These are phyloP conservation scores for Artemisiospiza belli DNA, from an alignment of 2,113 vertebrate genomes.

Conservation along the genomic window DNA sequence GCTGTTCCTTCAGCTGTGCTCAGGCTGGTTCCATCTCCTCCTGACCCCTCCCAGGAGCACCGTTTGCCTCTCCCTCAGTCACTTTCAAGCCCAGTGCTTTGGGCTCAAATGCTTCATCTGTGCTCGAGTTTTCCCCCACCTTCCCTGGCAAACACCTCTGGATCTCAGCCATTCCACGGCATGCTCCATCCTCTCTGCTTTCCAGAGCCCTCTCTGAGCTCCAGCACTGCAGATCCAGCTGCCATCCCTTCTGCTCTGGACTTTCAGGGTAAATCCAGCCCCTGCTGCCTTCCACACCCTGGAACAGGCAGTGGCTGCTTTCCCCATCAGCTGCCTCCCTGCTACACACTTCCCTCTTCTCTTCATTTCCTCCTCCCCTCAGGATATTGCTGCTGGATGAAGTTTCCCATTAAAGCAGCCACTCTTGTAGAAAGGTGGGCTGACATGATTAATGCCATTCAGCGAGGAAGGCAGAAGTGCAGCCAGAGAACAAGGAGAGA, in stretches of 20 bases:
- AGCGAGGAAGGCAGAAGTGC: slow-evolving; percentile 50
- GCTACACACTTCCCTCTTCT: background rate
- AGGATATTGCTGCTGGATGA: slow-evolving; percentile 61
- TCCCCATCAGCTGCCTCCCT: slow-evolving; percentile 15
- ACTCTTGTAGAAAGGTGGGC: slow-evolving; percentile 77
- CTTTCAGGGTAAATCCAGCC: background rate
- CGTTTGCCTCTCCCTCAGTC: background rate
- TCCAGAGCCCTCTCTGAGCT: background rate
- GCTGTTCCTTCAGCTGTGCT: background rate
- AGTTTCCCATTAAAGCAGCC: slow-evolving; percentile 77
- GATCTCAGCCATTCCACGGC: background rate
- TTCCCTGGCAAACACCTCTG: background rate
- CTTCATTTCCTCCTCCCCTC: slow-evolving; percentile 42
- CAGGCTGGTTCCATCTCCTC: background rate
- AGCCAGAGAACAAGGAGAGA: slow-evolving; percentile 57
- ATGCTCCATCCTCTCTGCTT: background rate
- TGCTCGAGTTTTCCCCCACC: background rate
- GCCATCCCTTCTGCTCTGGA: background rate
- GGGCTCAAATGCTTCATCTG: background rate
- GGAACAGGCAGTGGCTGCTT: background rate
- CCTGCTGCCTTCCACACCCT: background rate
- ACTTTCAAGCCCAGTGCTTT: background rate
- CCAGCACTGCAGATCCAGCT: background rate
- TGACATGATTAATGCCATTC: slow-evolving; percentile 78
- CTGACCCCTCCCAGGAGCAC: background rate